Base-by-base conservation (phyloP, 2,888 invertebrate species). In the Xestia sexstrigata region DNA sequence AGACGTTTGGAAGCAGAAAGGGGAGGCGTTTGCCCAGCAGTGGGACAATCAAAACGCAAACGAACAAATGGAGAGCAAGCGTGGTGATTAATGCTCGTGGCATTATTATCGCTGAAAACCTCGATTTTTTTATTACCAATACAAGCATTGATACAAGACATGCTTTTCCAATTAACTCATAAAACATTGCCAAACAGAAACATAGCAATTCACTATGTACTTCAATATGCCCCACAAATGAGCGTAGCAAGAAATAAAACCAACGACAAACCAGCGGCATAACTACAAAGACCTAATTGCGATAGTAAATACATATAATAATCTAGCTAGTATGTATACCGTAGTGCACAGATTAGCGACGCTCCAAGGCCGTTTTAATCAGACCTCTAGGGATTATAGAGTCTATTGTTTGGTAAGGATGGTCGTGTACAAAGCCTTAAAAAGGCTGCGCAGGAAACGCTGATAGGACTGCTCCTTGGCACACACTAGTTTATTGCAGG, bases 351-450 rank as follows among this genome's bases (percentile, higher is more conserved):
- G 89, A 88, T 79, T 81, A 83, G 83, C 83, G 74, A 73, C 70
- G 77, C 82, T 74, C 72, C 89, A 89, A 90, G 89, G 89, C 78
- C 86, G 76, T 84, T 89, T 89, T 88, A 89, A 89, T 89, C 89
- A 89, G 86, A 77, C 72, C 86, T 81, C 83, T 79, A 71, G 78
- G 79, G 90, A 87, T 88, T 85, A 87, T 70, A 62, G 42, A 78
- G 71, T 69, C 83, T 81, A 83, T 89, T 90, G 85, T 90, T 74
- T 70, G 13, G 15, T 79, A 73, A 79, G 60, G 83, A 0, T 42
- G 11, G 2, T 1, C 1, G 0, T 20, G 17, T 30, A 85, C 47
- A 7, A 0, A 15, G 69, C 70, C 63, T 42, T 15, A n/a, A 0
- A 52, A 74, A 80, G 70, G 60, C 42, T 62, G 13, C 5, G 15